Percentiles rank a stretch among this genome's conserved stretches.
Conservation (phyloP, 2,888 invertebrate species). For the Dryobota labecula region DNA sequence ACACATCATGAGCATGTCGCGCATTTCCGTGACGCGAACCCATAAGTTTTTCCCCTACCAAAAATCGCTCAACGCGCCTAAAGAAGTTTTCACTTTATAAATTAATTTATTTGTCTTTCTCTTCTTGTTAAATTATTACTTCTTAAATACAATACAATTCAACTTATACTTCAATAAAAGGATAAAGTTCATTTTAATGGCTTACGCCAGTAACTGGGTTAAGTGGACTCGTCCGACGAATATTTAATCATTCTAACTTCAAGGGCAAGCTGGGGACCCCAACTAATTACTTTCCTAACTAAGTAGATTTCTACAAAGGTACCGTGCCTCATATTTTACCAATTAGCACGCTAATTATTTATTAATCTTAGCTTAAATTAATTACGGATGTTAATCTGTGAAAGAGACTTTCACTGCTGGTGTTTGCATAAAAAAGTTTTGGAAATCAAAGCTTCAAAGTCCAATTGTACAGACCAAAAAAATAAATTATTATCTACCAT, state of each 20-base stretch:
- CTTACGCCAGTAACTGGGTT: constrained; percentile 50
- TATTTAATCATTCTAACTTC: constrained; percentile 62
- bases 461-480: not conserved
- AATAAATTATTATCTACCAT: too few species aligned
- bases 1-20: too few species aligned
- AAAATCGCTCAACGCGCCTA: too few species aligned
- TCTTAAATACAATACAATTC: not conserved
- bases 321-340: constrained; percentile 44
- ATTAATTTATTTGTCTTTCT: too few species aligned
- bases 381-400: constrained; percentile 33
- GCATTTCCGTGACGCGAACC: too few species aligned
- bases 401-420: not conserved
- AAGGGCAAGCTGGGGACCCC: constrained; percentile 50
- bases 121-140: not conserved
- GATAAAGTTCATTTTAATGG: constrained; percentile 50
- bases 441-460: not conserved
- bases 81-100: too few species aligned
- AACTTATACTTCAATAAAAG: constrained; percentile 35
- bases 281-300: constrained; percentile 66
- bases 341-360: constrained; percentile 57
- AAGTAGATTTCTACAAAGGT: constrained; percentile 58
- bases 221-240: constrained; percentile 44
- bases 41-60: too few species aligned
- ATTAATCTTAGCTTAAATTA: constrained; percentile 43
- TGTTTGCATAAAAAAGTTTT: constrained; percentile 6